Percentiles rank a stretch among this genome's conserved stretches.
These are phyloP conservation scores for Drosophila lowei DNA, from an alignment of 1,140 invertebrate species.

Conservation along the genomic window DNA sequence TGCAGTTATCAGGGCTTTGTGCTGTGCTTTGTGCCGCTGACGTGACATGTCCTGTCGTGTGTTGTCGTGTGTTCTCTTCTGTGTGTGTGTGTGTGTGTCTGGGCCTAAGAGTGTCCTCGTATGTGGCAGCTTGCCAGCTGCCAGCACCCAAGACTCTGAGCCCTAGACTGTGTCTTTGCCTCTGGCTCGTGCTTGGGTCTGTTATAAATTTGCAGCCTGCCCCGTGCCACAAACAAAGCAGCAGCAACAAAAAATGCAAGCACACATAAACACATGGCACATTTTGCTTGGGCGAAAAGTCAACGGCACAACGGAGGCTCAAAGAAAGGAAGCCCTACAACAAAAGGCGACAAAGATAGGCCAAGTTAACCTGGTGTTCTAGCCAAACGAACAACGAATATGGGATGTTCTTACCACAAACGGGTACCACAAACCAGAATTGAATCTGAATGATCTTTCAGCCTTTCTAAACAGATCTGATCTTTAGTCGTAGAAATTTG, in stretches of 20 bases:
- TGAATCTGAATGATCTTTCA: too few species aligned
- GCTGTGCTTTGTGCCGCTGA: slow-evolving; percentile 68
- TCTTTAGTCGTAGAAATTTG: too few species aligned
- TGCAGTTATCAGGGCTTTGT: slow-evolving; percentile 74
- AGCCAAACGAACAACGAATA: not conserved
- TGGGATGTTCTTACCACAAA: slow-evolving; percentile 4
- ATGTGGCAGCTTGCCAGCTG: slow-evolving; percentile 52
- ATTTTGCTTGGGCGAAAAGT: slow-evolving; percentile 52
- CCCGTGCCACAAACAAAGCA: slow-evolving; percentile 31
- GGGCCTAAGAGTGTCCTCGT: slow-evolving; percentile 24
- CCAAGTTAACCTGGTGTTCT: slow-evolving; percentile 8
- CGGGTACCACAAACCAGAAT: too few species aligned
- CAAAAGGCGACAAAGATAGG: slow-evolving; percentile 41
- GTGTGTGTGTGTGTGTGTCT: not conserved
- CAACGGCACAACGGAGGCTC: slow-evolving; percentile 50
- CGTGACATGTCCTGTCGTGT: slow-evolving; percentile 71
- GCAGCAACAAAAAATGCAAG: slow-evolving; percentile 11
- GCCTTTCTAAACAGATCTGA: too few species aligned
- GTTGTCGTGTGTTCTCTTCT: not conserved
- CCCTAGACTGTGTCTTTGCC: slow-evolving; percentile 6
- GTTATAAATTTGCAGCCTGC: slow-evolving; percentile 33
- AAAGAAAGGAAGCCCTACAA: slow-evolving; percentile 36
- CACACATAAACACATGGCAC: slow-evolving; percentile 48
- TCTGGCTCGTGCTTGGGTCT: not conserved
- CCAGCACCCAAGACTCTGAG: too few species aligned